Conservation (phyloP, 2,888 invertebrate species). For the Linyphia triangularis region DNA sequence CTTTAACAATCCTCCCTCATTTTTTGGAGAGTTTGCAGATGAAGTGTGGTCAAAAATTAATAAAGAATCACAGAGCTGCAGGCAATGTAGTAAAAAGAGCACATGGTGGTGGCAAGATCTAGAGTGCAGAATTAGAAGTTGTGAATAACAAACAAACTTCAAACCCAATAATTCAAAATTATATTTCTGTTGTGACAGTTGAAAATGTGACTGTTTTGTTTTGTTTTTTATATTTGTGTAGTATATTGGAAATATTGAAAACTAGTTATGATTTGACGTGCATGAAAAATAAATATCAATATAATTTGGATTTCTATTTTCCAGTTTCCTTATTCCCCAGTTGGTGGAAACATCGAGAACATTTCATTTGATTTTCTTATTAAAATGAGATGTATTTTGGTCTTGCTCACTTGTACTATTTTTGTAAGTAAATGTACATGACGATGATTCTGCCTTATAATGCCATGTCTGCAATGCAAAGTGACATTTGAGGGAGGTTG, state of each 20-base stretch:
- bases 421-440: no score
- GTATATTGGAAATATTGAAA: not conserved
- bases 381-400: no score
- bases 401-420: no score
- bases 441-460: no score
- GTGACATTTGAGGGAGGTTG: no score
- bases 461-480: no score
- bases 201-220: not conserved
- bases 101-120: constrained; percentile 41
- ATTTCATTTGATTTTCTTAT: no score
- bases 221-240: not conserved
- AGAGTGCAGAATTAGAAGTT: constrained; percentile 34
- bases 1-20: constrained; percentile 38
- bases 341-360: no score
- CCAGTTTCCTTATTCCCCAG: no score
- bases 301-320: no score
- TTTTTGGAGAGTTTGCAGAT: constrained; percentile 39
- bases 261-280: no score
- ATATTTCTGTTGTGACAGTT: not conserved
- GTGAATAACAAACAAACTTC: not conserved
- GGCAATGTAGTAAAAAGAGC: constrained; percentile 24
- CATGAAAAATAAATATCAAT: no score
- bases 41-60: constrained; percentile 62
- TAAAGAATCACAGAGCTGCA: constrained; percentile 48
- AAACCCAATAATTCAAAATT: not conserved